Percentiles rank a stretch among this genome's conserved stretches.
Evolutionary conservation across 2,113 vertebrate species (phyloP).

Genomic region (Lepus americanus): DNA sequence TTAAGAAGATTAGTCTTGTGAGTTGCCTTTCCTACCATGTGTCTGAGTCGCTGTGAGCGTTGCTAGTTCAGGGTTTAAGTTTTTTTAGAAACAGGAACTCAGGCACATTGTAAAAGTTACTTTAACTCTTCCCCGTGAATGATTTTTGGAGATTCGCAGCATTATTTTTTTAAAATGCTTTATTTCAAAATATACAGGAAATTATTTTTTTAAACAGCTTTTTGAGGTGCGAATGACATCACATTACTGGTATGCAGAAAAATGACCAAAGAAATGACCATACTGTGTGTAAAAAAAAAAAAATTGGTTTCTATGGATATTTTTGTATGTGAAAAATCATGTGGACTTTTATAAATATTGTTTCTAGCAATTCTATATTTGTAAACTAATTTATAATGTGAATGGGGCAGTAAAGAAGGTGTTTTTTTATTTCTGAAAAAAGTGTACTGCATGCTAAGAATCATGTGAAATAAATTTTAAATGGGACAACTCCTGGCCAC

Average conservation of each 20-base stretch:
- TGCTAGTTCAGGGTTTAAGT: slow-evolving; percentile 20
- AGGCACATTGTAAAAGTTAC: slow-evolving; percentile 11
- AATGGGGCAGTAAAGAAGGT: slow-evolving; percentile 76
- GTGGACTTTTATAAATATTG: slow-evolving; percentile 86
- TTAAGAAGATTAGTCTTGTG: not conserved
- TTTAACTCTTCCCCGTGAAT: slow-evolving; percentile 38
- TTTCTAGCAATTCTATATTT: slow-evolving; percentile 89
- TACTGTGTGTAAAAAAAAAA: slow-evolving; percentile 59
- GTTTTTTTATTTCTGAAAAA: slow-evolving; percentile 65
- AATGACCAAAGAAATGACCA: slow-evolving; percentile 76
- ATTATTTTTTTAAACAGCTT: slow-evolving; percentile 22
- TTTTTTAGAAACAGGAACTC: not conserved
- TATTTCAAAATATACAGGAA: slow-evolving; percentile 52
- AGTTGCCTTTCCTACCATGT: not conserved
- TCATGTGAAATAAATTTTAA: slow-evolving; percentile 66
- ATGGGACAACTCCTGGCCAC: not conserved
- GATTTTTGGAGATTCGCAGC: slow-evolving; percentile 57
- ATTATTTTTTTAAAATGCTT: slow-evolving; percentile 2
- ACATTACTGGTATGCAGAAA: slow-evolving; percentile 21
- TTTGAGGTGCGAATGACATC: not conserved
- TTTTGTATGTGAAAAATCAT: slow-evolving; percentile 82
- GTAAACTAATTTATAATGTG: slow-evolving; percentile 92
- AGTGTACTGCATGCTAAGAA: slow-evolving; percentile 47
- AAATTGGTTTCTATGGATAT: slow-evolving; percentile 57
- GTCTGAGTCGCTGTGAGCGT: not conserved